A percentile compares a stretch with the other conserved stretches of the same genome.
Evolutionary conservation across 1,140 invertebrate genomes (phyloP).

Genomic region (Saccostrea cuccullata): DNA sequence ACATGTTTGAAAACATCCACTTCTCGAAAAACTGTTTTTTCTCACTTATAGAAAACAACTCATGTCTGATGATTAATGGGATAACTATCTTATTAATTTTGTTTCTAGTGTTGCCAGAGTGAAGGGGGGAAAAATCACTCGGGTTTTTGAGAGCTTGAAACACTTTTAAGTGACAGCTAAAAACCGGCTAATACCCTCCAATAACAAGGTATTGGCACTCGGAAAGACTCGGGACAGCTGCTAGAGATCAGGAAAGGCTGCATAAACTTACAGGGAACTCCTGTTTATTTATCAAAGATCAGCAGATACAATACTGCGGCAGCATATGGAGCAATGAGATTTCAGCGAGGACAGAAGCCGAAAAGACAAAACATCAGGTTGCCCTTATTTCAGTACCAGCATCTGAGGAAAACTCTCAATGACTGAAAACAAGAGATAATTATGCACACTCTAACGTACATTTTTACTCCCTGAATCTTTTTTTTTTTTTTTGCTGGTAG

Average conservation of each 20-base stretch:
- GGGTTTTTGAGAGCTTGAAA: slow-evolving; percentile 1
- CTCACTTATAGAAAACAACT: slow-evolving; percentile 30
- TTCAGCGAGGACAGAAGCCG: neutral
- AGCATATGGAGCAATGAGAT: slow-evolving; percentile 13
- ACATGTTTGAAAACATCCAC: slow-evolving; percentile 35
- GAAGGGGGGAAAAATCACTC: neutral
- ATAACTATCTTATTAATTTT: slow-evolving; percentile 37
- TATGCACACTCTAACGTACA: slow-evolving; percentile 11
- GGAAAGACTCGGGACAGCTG: slow-evolving; percentile 15
- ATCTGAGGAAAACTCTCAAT: neutral
- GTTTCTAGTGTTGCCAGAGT: slow-evolving; percentile 23
- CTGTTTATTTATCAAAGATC: slow-evolving; percentile 38
- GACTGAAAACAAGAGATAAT: slow-evolving; percentile 34
- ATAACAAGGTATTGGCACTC: slow-evolving; percentile 35
- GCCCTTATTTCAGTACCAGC: slow-evolving; percentile 28
- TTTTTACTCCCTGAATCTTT: neutral
- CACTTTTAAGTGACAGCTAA: slow-evolving; percentile 28
- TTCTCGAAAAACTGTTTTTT: neutral
- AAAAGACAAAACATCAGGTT: slow-evolving; percentile 37
- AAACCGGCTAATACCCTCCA: slow-evolving; percentile 29
- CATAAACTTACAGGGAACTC: slow-evolving; percentile 24
- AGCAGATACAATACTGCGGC: slow-evolving; percentile 21
- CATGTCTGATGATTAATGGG: slow-evolving; percentile 28
- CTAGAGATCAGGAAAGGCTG: slow-evolving; percentile 22
- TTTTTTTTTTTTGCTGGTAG: slow-evolving; percentile 5